Evolutionary conservation across 2,113 vertebrate species (phyloP).

Genomic region (Sceloporus undulatus): DNA sequence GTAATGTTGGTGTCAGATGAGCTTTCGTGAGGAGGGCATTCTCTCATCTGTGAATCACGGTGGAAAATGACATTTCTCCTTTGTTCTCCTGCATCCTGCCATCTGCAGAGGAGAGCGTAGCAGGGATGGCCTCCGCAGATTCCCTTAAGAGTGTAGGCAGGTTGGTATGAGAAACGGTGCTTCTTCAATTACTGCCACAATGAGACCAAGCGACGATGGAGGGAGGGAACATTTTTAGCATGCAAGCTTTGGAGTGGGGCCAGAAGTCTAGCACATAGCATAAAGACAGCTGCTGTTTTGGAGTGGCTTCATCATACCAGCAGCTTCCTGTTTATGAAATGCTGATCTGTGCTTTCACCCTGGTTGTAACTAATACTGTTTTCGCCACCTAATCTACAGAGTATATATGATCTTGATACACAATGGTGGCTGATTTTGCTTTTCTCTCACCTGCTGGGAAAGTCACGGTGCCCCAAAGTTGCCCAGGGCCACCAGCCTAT

Average conservation of each 20-base stretch:
- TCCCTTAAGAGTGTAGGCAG: neutral
- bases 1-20: too few species aligned
- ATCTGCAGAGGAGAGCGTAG: neutral
- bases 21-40: neutral
- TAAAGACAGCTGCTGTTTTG: constrained; percentile 58
- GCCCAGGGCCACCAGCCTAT: neutral
- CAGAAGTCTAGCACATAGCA: constrained; percentile 14
- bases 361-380: neutral
- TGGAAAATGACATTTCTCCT: neutral
- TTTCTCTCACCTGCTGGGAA: neutral
- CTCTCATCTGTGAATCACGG: neutral
- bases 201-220: too few species aligned
- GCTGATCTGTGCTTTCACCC: constrained; percentile 59
- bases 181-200: neutral
- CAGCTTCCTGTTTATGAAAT: constrained; percentile 74
- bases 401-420: constrained; percentile 56
- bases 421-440: constrained; percentile 22
- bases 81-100: neutral
- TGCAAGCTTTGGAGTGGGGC: rapidly evolving
- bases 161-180: neutral
- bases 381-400: constrained; percentile 52
- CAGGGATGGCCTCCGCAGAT: neutral
- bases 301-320: constrained; percentile 56
- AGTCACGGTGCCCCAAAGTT: neutral
- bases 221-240: neutral